Conservation (phyloP, 2,888 invertebrate genomes). For the Idaea aversata region DNA sequence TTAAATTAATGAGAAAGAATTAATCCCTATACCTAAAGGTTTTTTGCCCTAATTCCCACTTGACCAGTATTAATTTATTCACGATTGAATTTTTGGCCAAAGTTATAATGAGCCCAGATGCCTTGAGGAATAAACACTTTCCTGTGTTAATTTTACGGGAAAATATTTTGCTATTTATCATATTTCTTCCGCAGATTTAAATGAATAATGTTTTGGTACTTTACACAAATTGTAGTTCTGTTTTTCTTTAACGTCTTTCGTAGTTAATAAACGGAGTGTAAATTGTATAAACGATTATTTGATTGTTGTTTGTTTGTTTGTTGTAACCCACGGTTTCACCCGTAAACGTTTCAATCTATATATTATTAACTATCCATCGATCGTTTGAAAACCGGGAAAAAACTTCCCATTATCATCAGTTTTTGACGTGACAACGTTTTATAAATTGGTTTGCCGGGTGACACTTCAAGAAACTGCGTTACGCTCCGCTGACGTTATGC, state of each 20-base stretch:
- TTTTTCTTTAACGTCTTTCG: neutral
- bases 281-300: neutral
- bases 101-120: constrained; percentile 45
- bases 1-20: no score
- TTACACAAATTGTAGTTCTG: constrained; percentile 1
- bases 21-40: neutral
- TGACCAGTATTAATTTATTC: constrained; percentile 35
- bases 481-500: no score
- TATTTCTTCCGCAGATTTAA: constrained; percentile 33
- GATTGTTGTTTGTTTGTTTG: neutral
- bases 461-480: no score
- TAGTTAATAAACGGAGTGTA: neutral
- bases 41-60: neutral
- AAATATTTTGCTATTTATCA: constrained; percentile 38
- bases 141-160: constrained; percentile 44
- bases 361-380: no score
- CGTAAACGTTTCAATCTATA: no score
- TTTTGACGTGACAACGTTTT: no score
- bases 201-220: constrained; percentile 16
- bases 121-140: constrained; percentile 39
- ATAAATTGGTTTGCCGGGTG: no score
- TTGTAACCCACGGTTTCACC: neutral
- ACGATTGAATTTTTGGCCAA: constrained; percentile 34
- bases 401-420: no score
- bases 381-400: no score